phyloP scores from a whole-genome alignment of 2,113 vertebrate genomes.

The Phasianus colchicus region DNA sequence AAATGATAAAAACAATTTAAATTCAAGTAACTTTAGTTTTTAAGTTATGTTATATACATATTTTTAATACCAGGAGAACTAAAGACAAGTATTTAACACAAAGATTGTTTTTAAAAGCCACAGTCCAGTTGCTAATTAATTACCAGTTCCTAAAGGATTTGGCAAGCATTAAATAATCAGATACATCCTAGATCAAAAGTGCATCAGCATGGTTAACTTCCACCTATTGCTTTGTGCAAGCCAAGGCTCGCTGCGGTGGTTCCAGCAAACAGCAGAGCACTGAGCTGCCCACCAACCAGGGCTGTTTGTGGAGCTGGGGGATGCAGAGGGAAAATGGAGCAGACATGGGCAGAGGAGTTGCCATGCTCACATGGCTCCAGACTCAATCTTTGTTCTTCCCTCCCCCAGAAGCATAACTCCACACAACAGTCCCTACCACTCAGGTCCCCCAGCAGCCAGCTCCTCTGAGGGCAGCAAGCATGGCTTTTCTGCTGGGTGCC shows the following conservation, averaged over 20 bases:
- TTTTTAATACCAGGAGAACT: neutral
- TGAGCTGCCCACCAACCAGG: neutral
- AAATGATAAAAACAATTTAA: slow-evolving; percentile 72
- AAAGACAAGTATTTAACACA: slow-evolving; percentile 41
- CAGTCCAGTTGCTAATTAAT: slow-evolving; percentile 3
- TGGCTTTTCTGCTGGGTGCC: neutral
- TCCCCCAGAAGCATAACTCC: neutral
- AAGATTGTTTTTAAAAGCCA: slow-evolving; percentile 29
- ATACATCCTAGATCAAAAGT: slow-evolving; percentile 37
- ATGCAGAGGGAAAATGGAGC: neutral
- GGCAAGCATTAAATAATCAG: slow-evolving; percentile 73
- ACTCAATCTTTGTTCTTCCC: too few relatives aligned
- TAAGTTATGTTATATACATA: slow-evolving; percentile 72
- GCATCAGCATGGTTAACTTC: slow-evolving; percentile 29
- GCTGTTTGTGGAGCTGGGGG: accelerated
- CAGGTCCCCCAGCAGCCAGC: too few relatives aligned
- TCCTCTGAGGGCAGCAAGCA: neutral
- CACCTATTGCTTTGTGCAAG: neutral
- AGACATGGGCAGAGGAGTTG: neutral
- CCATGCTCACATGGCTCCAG: neutral
- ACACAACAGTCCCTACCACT: neutral
- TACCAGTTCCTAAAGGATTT: slow-evolving; percentile 53
- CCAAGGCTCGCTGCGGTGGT: neutral
- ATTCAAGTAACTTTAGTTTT: slow-evolving; percentile 76
- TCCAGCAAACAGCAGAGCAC: neutral